Evolutionary conservation across 2,888 invertebrate species (phyloP).

Genomic region (Cheilosia grossa): DNA sequence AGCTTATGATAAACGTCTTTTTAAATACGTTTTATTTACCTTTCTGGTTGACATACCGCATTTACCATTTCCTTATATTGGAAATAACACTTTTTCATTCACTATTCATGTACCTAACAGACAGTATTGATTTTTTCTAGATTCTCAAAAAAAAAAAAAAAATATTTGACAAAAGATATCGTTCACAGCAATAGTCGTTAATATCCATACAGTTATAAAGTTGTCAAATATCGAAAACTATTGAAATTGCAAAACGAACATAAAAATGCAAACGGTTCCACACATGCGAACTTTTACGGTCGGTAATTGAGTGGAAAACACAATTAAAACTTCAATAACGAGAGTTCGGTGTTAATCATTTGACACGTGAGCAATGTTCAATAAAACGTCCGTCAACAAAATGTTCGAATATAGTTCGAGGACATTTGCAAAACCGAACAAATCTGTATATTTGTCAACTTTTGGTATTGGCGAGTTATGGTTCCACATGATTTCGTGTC

Average conservation of each 20-base stretch:
- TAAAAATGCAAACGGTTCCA: conserved; percentile 7
- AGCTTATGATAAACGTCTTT: no score
- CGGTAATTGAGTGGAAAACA: conserved; percentile 52
- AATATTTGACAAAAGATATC: no score
- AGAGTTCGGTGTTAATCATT: conserved; percentile 1
- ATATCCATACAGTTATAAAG: not conserved
- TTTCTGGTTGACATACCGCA: no score
- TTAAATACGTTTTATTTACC: no score
- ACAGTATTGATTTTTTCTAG: no score
- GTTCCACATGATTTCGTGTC: not conserved
- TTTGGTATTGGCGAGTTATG: not conserved
- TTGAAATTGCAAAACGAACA: not conserved
- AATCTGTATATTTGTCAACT: not conserved
- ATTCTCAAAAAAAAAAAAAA: no score
- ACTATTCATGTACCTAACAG: no score
- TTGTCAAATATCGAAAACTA: not conserved
- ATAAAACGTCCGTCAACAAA: conserved; percentile 7
- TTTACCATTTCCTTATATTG: no score
- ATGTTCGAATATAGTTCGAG: not conserved
- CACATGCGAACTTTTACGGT: conserved; percentile 10
- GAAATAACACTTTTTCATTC: no score
- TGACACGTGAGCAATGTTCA: conserved; percentile 9
- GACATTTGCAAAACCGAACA: not conserved
- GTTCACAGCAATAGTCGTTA: no score
- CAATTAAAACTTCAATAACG: conserved; percentile 59